Base-by-base conservation (phyloP, 2,797 vertebrate species). In the Atherinosoma microstoma region DNA sequence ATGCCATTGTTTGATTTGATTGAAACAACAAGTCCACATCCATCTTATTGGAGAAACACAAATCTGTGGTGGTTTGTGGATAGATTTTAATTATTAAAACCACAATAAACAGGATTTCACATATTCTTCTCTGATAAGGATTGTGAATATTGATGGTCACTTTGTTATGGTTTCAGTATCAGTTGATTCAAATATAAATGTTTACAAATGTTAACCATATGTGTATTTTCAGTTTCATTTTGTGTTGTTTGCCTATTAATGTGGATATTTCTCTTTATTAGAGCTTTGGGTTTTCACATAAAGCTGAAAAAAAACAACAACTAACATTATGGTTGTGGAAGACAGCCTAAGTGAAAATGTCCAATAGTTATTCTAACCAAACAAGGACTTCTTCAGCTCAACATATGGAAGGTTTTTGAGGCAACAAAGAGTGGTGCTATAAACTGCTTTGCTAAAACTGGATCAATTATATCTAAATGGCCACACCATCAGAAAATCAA, bases 381-480 rank as follows among this genome's bases (percentile, higher is more conserved):
- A 59, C 9, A 20, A 13, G 24, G 12, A 38, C 45, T 36, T 51
- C 54, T 20, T 34, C 35, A 29, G 56, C 16, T 53, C 11, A 53
- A 27, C 30, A 54, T 15, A 61, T n/a, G 30, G 30, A 62, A 29
- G 12, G 6, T 42, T 47, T 47, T 10, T 10, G 10, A 67, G 30
- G 24, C 10, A 3, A 36, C 20, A 45, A 13, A 27, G 24, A 22
- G 30, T 2, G 22, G 16, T 5, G 54, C 35, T 15, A 13, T 47
- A 60, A 65, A 65, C 36, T 42, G 29, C 49, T 70, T 34, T 65
- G 57, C 22, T 45, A 47, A 65, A 59, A 76, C 58, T 56, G 47
- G 24, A 70, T 70, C 57, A 45, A 53, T 69, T 60, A 15, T 60
- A 34, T 61, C 57, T 24, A 69, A 32, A 58, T 20, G 15, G 56